A percentile compares a stretch with the other conserved stretches of the same genome.
These are phyloP conservation scores for Cantharis lateralis DNA, from an alignment of 2,888 invertebrate species.

Conservation along the genomic window DNA sequence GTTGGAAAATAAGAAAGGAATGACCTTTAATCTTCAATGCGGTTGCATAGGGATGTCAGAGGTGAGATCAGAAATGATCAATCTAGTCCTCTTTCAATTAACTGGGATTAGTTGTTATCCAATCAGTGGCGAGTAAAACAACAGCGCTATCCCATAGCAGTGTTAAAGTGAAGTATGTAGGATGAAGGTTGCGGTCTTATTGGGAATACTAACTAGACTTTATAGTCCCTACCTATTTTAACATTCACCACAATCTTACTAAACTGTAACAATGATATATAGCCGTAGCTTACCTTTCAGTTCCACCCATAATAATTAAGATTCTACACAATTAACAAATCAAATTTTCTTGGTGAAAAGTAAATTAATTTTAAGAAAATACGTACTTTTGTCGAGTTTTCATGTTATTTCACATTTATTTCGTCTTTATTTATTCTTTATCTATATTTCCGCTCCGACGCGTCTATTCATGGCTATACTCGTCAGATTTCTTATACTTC, in stretches of 20 bases:
- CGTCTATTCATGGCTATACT: slow-evolving; percentile 38
- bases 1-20: neutral
- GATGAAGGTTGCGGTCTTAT: slow-evolving; percentile 28
- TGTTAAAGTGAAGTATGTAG: slow-evolving; percentile 44
- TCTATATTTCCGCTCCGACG: slow-evolving; percentile 50
- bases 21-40: slow-evolving; percentile 32
- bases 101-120: slow-evolving; percentile 55
- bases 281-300: neutral
- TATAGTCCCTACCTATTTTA: slow-evolving; percentile 24
- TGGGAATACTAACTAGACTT: slow-evolving; percentile 40
- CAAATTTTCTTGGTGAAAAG: neutral
- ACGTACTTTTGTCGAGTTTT: slow-evolving; percentile 36
- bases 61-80: slow-evolving; percentile 49
- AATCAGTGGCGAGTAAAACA: slow-evolving; percentile 50
- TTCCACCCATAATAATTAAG: neutral
- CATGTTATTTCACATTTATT: slow-evolving; percentile 48
- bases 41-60: slow-evolving; percentile 34
- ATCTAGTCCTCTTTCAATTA: slow-evolving; percentile 55
- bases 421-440: slow-evolving; percentile 54
- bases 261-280: slow-evolving; percentile 22
- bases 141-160: slow-evolving; percentile 44
- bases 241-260: slow-evolving; percentile 23
- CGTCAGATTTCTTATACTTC: slow-evolving; percentile 38
- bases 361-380: neutral
- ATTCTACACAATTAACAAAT: neutral